Conservation (phyloP, 2,888 invertebrate genomes). For the Actias luna region DNA sequence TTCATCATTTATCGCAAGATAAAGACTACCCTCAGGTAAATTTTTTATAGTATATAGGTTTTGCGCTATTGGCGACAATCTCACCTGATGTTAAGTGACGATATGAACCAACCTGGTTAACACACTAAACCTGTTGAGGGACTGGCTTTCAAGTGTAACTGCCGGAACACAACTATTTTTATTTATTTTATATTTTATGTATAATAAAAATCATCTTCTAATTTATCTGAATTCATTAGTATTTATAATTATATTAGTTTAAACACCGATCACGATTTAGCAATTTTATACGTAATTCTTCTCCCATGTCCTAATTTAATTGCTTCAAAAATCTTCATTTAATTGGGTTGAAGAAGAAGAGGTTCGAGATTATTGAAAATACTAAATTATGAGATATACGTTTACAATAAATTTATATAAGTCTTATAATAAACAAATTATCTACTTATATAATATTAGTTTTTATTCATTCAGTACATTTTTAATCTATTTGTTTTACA, state of each 20-base stretch:
- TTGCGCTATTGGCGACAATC: too few relatives aligned
- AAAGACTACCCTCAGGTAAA: slow-evolving; percentile 89
- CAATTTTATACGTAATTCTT: slow-evolving; percentile 2
- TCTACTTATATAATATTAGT: not conserved
- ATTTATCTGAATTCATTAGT: not conserved
- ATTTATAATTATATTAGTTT: not conserved
- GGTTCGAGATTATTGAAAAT: not conserved
- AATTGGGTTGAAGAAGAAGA: not conserved
- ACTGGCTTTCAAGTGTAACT: too few relatives aligned
- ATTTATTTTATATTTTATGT: too few relatives aligned
- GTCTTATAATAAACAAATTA: not conserved
- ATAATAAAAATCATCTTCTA: too few relatives aligned
- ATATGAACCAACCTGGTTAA: too few relatives aligned
- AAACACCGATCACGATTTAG: not conserved
- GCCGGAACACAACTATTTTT: not conserved
- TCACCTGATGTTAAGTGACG: too few relatives aligned
- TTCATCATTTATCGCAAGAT: slow-evolving; percentile 92
- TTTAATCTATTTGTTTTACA: not conserved
- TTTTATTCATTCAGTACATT: too few relatives aligned
- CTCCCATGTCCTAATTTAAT: slow-evolving; percentile 6
- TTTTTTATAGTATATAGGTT: not conserved
- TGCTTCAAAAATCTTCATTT: slow-evolving; percentile 11
- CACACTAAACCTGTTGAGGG: too few relatives aligned
- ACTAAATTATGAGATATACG: not conserved
- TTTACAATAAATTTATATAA: not conserved